Percentiles rank a stretch among this genome's conserved stretches.
Evolutionary conservation across 1,140 invertebrate genomes (phyloP).

Genomic region (Hermatobates lingyangjiaoensis): DNA sequence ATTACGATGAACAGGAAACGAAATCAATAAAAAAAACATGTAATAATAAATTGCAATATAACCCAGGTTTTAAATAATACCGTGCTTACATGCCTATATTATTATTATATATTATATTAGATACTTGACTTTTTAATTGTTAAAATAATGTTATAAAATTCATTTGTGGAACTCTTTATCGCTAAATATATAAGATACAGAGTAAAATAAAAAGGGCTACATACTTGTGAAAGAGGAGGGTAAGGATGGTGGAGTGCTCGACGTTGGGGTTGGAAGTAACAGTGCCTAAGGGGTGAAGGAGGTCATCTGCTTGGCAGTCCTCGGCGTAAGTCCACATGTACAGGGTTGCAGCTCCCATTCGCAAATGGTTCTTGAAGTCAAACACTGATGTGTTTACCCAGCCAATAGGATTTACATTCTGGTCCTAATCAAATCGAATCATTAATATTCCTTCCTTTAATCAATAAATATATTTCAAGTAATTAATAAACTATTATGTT

Average conservation of each 20-base stretch:
- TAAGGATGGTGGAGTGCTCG: slow-evolving; percentile 57
- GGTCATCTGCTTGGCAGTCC: slow-evolving; percentile 59
- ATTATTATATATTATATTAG: no score
- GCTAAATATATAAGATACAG: slow-evolving; percentile 6
- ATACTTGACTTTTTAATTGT: no score
- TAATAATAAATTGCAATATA: no score
- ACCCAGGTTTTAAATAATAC: no score
- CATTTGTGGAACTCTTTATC: slow-evolving; percentile 2
- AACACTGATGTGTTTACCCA: slow-evolving; percentile 91
- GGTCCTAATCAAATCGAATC: slow-evolving; percentile 31
- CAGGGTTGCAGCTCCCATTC: slow-evolving; percentile 63
- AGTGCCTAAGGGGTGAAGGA: slow-evolving; percentile 68
- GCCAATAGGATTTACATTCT: slow-evolving; percentile 60
- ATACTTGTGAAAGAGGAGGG: slow-evolving; percentile 61
- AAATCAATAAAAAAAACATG: no score
- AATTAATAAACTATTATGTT: no score
- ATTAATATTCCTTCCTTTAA: no score
- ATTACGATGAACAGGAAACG: no score
- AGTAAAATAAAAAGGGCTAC: slow-evolving; percentile 14
- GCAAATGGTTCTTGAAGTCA: slow-evolving; percentile 76
- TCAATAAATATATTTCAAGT: no score
- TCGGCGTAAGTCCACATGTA: slow-evolving; percentile 83
- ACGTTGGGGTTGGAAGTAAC: slow-evolving; percentile 71
- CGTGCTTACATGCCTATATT: no score
- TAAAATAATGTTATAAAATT: no score